Conservation (phyloP, 2,797 vertebrate genomes). For the Tarsius wallacei region DNA sequence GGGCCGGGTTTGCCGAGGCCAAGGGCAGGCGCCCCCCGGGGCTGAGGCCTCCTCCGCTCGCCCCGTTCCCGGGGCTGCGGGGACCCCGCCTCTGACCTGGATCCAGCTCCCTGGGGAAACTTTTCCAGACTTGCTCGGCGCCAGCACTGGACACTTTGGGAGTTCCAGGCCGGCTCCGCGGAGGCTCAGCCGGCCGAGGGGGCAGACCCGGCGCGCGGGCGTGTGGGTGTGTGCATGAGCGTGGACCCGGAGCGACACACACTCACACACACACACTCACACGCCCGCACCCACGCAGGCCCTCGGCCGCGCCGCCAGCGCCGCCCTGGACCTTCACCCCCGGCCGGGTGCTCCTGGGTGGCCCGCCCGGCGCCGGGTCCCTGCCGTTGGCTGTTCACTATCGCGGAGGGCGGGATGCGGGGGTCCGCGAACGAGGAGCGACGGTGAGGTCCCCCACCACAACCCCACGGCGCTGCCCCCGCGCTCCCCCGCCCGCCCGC, state of each 20-base stretch:
- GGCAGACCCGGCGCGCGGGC: slow-evolving; percentile 81
- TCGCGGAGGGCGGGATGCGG: neutral
- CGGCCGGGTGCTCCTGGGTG: neutral
- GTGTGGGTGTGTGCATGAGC: slow-evolving; percentile 88
- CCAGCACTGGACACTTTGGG: neutral
- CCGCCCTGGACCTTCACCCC: slow-evolving; percentile 58
- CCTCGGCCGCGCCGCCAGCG: slow-evolving; percentile 65
- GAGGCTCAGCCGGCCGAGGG: slow-evolving; percentile 65
- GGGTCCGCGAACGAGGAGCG: neutral
- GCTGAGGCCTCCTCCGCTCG: neutral
- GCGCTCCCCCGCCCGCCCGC: neutral
- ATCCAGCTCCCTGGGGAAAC: neutral
- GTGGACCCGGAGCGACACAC: slow-evolving; percentile 86
- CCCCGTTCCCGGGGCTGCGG: neutral
- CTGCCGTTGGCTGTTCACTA: neutral
- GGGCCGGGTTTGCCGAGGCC: neutral
- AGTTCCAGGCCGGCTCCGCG: neutral
- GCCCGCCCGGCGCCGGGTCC: neutral
- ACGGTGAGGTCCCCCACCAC: neutral
- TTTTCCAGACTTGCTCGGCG: slow-evolving; percentile 42
- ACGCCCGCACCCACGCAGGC: slow-evolving; percentile 82
- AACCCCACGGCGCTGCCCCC: neutral
- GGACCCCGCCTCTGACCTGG: neutral
- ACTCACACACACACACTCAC: slow-evolving; percentile 88
- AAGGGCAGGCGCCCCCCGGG: neutral